A percentile compares a stretch with the other conserved stretches of the same genome.
phyloP scores from a whole-genome alignment of 2,797 vertebrate genomes.

The Siniperca obscura region DNA sequence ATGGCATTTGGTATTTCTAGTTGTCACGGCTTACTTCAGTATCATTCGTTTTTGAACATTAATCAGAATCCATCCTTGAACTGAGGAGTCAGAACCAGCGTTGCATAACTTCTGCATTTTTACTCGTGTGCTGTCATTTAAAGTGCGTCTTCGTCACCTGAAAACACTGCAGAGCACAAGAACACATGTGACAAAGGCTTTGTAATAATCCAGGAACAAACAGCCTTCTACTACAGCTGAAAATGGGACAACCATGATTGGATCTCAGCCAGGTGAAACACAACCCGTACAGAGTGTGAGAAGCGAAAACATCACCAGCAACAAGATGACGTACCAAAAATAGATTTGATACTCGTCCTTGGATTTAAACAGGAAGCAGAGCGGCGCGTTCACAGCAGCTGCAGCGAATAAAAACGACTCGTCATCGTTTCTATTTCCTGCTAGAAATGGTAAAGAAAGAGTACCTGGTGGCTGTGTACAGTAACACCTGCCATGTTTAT shows the following conservation, averaged over 20 bases:
- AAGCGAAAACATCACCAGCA: background rate
- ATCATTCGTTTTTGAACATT: background rate
- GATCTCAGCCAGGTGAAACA: conserved; percentile 13
- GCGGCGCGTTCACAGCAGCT: background rate
- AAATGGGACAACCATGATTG: background rate
- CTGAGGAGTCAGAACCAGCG: background rate
- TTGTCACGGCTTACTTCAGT: too few relatives aligned
- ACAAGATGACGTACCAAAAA: background rate
- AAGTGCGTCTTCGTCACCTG: background rate
- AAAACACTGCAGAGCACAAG: background rate
- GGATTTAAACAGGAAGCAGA: conserved; percentile 7
- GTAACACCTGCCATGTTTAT: conserved; percentile 54
- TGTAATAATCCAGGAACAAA: background rate
- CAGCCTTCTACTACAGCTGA: background rate
- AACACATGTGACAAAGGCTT: too few relatives aligned
- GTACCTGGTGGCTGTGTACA: conserved; percentile 14
- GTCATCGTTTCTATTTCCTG: conserved; percentile 32
- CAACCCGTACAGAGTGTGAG: background rate
- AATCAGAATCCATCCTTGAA: background rate
- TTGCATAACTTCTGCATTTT: too few relatives aligned
- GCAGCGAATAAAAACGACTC: background rate
- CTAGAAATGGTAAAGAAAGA: background rate
- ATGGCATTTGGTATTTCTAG: background rate
- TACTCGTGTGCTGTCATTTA: background rate
- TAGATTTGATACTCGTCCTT: background rate